These are phyloP conservation scores for Jaculus jaculus DNA, from an alignment of 2,113 vertebrate genomes.

Conservation along the genomic window DNA sequence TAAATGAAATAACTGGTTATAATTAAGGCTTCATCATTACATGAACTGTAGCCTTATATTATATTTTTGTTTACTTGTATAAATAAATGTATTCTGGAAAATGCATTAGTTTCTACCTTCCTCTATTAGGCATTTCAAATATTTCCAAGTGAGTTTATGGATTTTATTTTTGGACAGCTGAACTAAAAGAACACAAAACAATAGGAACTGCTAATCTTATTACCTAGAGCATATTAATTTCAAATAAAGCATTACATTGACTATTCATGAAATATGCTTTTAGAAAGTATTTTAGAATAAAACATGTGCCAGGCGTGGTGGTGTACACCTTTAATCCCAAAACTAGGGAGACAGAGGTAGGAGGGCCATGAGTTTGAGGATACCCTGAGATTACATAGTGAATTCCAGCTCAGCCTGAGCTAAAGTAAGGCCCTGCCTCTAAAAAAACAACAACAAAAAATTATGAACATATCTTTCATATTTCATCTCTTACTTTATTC, in stretches of 20 bases:
- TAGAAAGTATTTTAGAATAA: background rate
- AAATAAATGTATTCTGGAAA: background rate
- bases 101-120: background rate
- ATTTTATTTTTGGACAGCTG: background rate
- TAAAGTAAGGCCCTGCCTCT: no score
- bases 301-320: background rate
- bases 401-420: no score
- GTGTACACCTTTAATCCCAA: no score
- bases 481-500: background rate
- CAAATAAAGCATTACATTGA: background rate
- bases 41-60: background rate
- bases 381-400: no score
- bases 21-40: conserved; percentile 48
- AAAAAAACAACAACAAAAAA: background rate
- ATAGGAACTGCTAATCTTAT: background rate
- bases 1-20: background rate
- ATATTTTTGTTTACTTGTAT: conserved; percentile 3
- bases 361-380: no score
- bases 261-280: conserved; percentile 24
- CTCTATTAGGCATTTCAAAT: background rate
- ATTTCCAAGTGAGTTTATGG: background rate
- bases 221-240: background rate
- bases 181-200: background rate
- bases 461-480: no score
- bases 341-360: no score